Conservation (phyloP, 2,888 invertebrate species). For the Schizaphis graminum region DNA sequence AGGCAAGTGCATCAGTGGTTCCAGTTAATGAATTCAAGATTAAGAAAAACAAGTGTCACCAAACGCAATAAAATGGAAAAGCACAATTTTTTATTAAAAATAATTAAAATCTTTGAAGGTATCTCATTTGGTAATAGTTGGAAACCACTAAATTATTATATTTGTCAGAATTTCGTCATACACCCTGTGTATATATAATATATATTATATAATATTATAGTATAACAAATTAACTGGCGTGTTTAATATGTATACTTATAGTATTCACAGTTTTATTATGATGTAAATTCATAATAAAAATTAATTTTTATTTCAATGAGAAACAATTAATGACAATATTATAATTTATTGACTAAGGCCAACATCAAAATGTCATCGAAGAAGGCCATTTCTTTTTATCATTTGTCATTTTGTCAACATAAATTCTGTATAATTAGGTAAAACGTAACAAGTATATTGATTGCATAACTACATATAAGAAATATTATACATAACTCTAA, state of each 20-base stretch:
- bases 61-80: slow-evolving; percentile 27
- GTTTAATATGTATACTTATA: background rate
- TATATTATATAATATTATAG: too few species aligned
- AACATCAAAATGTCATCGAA: background rate
- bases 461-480: slow-evolving; percentile 28
- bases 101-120: slow-evolving; percentile 25
- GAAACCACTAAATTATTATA: background rate
- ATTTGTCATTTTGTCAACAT: background rate
- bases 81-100: background rate
- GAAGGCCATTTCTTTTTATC: background rate
- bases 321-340: background rate
- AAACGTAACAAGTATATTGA: slow-evolving; percentile 29
- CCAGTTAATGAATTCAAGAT: slow-evolving; percentile 17
- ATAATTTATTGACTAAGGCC: background rate
- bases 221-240: background rate
- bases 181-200: too few species aligned
- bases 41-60: slow-evolving; percentile 28
- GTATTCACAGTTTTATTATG: background rate
- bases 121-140: slow-evolving; percentile 39
- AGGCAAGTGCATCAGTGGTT: slow-evolving; percentile 28
- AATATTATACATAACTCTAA: slow-evolving; percentile 6
- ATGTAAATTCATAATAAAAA: background rate
- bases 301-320: background rate
- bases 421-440: background rate
- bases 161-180: too few species aligned